These are phyloP conservation scores for Pelodiscus sinensis DNA, from an alignment of 2,113 vertebrate species.

Conservation along the genomic window DNA sequence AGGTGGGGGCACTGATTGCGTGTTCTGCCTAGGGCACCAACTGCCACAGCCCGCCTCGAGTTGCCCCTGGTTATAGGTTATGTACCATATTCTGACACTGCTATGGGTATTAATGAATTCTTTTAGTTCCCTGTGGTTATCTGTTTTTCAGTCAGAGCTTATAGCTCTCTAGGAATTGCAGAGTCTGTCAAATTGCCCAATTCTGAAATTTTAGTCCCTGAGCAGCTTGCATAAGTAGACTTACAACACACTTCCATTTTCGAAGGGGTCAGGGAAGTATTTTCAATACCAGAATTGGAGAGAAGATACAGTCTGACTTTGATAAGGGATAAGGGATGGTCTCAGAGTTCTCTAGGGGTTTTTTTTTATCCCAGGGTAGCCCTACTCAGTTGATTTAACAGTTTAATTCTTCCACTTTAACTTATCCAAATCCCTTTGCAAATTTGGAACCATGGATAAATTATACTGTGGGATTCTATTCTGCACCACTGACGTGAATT, in stretches of 20 bases:
- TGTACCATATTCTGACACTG: background rate
- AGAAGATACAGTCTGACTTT: background rate
- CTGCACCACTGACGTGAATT: background rate
- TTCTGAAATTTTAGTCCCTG: background rate
- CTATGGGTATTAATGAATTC: background rate
- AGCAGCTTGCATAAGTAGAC: background rate
- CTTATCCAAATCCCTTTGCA: background rate
- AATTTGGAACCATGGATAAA: background rate
- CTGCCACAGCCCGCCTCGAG: no score
- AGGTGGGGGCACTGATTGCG: no score
- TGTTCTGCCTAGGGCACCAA: no score
- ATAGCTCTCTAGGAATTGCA: background rate
- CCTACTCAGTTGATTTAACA: background rate
- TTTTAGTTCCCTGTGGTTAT: background rate
- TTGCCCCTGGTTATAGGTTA: background rate
- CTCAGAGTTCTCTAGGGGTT: fast-evolving
- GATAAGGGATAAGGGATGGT: background rate
- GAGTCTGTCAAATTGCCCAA: background rate
- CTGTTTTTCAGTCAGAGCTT: background rate
- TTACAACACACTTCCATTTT: background rate
- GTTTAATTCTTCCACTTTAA: background rate
- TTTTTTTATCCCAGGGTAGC: background rate
- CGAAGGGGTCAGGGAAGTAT: background rate
- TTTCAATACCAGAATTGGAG: background rate
- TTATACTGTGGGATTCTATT: background rate